Evolutionary conservation across 2,797 vertebrate genomes (phyloP), one percentile per base, ranked within the genome.

Genomic region (Lutjanus campechanus): DNA sequence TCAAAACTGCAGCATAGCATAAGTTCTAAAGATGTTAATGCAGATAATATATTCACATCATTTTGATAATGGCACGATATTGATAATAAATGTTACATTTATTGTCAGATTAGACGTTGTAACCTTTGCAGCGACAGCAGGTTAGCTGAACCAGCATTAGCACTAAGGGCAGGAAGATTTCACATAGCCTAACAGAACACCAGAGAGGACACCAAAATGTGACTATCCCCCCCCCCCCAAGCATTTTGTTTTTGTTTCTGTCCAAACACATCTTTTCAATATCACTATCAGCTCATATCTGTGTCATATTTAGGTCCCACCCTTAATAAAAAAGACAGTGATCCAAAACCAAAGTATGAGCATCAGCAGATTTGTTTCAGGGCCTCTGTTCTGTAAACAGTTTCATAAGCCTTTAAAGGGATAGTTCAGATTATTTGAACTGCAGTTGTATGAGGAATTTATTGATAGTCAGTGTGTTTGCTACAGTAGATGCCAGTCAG

Each of bases 281-380:
- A 40, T 69, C 44, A 50, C 15, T n/a, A 10, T 53, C 53, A 11
- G 6, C 7, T 73, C 76, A 46, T 1, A 53, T 53, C 10, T 10
- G 8, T 61, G 44, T 67, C 68, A 66, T 19, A 19, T 59, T 44
- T 17, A 54, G 16, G 44, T 58, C n/a, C 53, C 60, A 46, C 15
- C 53, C n/a, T n/a, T 17, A n/a, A 50, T 40, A 46, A 55, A 72
- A 72, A 61, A 58, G 20, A 29, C 43, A 60, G 5, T 1, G 43
- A 46, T 56, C 50, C 20, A 51, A 68, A 62, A 50, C 36, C 12
- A 62, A 51, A 58, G 12, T 12, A 17, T 5, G 20, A 65, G 54
- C 53, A 22, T 16, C n/a, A 50, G 50, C 58, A 64, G 22, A 67
- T 62, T 6, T 54, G 15, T 43, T 43, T 40, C 36, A 25, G n/a